Percentiles rank a stretch among this genome's conserved stretches.
Evolutionary conservation across 2,797 vertebrate species (phyloP).

Genomic region (Paramormyrops hopkinsi): DNA sequence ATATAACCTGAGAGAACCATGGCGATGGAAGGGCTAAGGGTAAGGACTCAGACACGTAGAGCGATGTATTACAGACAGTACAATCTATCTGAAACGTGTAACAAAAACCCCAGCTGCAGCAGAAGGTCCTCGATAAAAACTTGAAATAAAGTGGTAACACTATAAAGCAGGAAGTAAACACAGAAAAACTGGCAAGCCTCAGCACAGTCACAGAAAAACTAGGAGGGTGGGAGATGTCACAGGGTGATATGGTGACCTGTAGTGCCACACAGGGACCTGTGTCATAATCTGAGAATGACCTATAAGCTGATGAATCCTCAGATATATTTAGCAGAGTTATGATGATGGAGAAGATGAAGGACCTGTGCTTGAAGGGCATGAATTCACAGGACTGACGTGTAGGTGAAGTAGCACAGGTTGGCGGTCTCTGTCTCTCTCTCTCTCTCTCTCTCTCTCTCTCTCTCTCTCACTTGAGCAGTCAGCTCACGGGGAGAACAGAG

Average conservation of each 20-base stretch:
- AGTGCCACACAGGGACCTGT: neutral
- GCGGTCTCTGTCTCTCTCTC: neutral
- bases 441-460: neutral
- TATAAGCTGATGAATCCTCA: neutral
- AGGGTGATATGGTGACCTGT: neutral
- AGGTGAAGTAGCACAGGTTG: neutral
- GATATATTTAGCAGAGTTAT: neutral
- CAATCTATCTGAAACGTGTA: neutral
- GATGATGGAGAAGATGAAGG: neutral
- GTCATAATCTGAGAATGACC: neutral
- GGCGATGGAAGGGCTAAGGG: neutral
- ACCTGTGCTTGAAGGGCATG: neutral
- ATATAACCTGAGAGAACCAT: neutral
- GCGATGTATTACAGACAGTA: neutral
- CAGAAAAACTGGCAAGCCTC: neutral
- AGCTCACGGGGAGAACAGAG: neutral
- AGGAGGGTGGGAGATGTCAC: neutral
- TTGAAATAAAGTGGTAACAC: conserved; percentile 7
- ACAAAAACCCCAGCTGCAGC: neutral
- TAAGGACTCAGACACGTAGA: neutral
- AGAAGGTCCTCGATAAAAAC: neutral
- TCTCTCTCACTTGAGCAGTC: neutral
- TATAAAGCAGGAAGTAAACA: neutral
- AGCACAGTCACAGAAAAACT: neutral
- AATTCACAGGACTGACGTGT: neutral